Evolutionary conservation across 1,140 invertebrate species (phyloP), one percentile per base, ranked within the genome.

Genomic region (Piezodorus guildinii): DNA sequence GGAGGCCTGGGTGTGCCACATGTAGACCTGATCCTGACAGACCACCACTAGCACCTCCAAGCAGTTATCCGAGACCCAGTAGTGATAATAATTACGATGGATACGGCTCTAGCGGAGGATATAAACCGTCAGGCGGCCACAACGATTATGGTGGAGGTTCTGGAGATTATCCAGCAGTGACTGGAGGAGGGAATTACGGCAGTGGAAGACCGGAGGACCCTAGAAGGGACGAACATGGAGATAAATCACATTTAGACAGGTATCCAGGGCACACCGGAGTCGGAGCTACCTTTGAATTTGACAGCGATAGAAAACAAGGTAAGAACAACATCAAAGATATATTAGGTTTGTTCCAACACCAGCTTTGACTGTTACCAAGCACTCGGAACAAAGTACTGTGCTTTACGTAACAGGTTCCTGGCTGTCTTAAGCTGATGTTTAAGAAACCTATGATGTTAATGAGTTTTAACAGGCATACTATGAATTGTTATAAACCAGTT

Each of bases 251-350:
- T 30, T 43, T 66, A 19, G 62, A 66, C 34, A 62, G 65, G 23
- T 66, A 66, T 23, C 65, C 65, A 21, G 65, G 65, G 0, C 65
- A 66, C 30, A 63, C 62, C 3, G 65, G 65, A 39, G 65, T 66
- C 19, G 65, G 65, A 34, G 65, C 65, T 0, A 62, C 65, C 27
- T 63, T 63, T 46, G 65, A 66, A 27, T 63, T 66, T 25, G 56
- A 60, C 16, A 19, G n/a, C 25, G 58, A 60, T 15, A 60, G 58
- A 23, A 60, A 60, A 19, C 58, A 60, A 34, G 58, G 58, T 44
- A 56, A 56, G 23, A 19, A 46, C 27, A 3, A 30, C n/a, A n/a
- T n/a, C n/a, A n/a, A n/a, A n/a, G n/a, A n/a, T n/a, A n/a, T n/a
- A n/a, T n/a, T n/a, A n/a, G n/a, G n/a, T n/a, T n/a, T n/a, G n/a